phyloP scores from a whole-genome alignment of 2,888 invertebrate genomes.

The Rambutsinella grinnellia region DNA sequence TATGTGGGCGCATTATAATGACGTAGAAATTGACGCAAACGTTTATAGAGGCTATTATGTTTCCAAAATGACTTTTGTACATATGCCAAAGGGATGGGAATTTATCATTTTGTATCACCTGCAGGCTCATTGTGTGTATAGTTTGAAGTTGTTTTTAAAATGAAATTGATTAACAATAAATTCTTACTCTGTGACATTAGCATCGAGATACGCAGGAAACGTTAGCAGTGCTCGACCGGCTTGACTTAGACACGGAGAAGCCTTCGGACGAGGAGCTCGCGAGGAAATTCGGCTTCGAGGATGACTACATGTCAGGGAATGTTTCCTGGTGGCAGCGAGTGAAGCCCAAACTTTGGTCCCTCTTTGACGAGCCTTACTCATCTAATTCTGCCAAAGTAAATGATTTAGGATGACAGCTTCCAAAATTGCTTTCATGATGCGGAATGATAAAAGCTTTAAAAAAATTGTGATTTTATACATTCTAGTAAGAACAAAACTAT shows the following conservation, averaged over 20 bases:
- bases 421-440: slow-evolving; percentile 4
- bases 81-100: too few relatives aligned
- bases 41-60: too few relatives aligned
- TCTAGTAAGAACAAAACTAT: slow-evolving; percentile 9
- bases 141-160: neutral
- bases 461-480: slow-evolving; percentile 22
- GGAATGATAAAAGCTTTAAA: neutral
- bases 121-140: neutral
- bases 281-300: slow-evolving; percentile 96
- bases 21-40: too few relatives aligned
- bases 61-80: too few relatives aligned
- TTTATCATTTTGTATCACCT: neutral
- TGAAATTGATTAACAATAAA: neutral
- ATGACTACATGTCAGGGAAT: slow-evolving; percentile 91
- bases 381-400: slow-evolving; percentile 96
- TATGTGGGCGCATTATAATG: too few relatives aligned
- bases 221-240: slow-evolving; percentile 93
- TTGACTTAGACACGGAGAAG: slow-evolving; percentile 98
- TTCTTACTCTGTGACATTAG: slow-evolving; percentile 75
- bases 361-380: slow-evolving; percentile 99
- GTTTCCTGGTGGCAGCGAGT: slow-evolving; percentile 94
- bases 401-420: slow-evolving; percentile 42
- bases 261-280: slow-evolving; percentile 98
- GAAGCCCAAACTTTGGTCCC: slow-evolving; percentile 79
- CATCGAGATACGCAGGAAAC: slow-evolving; percentile 99